These are phyloP conservation scores for Zaprionus obscuricornis DNA, from an alignment of 2,888 invertebrate species.

Conservation along the genomic window DNA sequence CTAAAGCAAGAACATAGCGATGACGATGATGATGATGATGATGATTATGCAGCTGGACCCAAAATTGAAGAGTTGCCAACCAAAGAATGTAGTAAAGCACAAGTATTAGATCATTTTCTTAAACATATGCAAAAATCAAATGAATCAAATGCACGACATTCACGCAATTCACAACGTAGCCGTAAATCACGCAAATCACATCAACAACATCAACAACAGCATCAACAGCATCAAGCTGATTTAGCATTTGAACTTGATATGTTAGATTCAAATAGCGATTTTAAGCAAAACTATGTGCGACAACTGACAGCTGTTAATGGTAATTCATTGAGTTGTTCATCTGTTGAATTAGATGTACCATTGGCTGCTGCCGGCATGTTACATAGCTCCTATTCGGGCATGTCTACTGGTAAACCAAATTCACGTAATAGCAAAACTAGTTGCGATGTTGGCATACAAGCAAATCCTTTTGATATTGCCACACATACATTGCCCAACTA, in stretches of 20 bases:
- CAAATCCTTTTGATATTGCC: conserved; percentile 85
- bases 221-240: conserved; percentile 11
- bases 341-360: conserved; percentile 84
- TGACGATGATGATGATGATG: conserved; percentile 61
- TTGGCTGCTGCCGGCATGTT: conserved; percentile 56
- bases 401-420: conserved; percentile 83
- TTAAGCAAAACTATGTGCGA: conserved; percentile 70
- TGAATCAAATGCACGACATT: conserved; percentile 72
- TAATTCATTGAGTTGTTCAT: conserved; percentile 81
- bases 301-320: conserved; percentile 55
- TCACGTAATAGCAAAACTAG: conserved; percentile 85
- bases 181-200: conserved; percentile 65
- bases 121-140: conserved; percentile 78
- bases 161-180: conserved; percentile 82
- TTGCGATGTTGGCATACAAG: conserved; percentile 86
- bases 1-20: conserved; percentile 79
- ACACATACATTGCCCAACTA: conserved; percentile 81
- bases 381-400: conserved; percentile 84
- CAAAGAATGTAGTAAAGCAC: conserved; percentile 65
- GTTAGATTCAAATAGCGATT: conserved; percentile 55
- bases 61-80: conserved; percentile 66
- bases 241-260: conserved; percentile 28
- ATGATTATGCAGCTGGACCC: conserved; percentile 49
- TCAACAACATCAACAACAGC: conserved; percentile 15
- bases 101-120: conserved; percentile 72